phyloP scores from a whole-genome alignment of 2,797 vertebrate species.

The Darevskia nairensis region DNA sequence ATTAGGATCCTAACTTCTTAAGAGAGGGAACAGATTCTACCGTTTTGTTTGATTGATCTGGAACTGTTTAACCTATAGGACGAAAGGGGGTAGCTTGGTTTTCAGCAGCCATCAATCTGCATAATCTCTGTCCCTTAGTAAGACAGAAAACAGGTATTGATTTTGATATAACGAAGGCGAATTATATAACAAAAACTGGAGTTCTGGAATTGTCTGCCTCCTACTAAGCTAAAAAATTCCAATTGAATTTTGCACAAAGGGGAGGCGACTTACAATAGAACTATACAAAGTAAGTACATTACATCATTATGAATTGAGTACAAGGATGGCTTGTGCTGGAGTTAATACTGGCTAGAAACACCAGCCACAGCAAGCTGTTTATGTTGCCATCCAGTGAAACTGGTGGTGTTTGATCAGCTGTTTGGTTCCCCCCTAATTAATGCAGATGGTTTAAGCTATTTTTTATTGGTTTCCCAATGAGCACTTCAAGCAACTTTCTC shows the following conservation, averaged over 20 bases:
- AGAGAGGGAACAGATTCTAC: background rate
- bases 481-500: background rate
- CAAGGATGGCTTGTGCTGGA: slow-evolving; percentile 49
- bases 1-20: background rate
- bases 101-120: background rate
- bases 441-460: slow-evolving; percentile 56
- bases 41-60: background rate
- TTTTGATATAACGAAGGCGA: no score
- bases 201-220: no score
- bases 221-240: no score
- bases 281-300: background rate
- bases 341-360: slow-evolving; percentile 66
- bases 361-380: slow-evolving; percentile 20
- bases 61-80: background rate
- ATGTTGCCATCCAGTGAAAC: slow-evolving; percentile 29
- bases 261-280: no score
- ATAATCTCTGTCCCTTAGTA: background rate
- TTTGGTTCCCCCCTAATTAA: background rate
- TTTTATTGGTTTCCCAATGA: slow-evolving; percentile 38
- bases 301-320: slow-evolving; percentile 57
- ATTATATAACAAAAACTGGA: no score
- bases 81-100: no score
- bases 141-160: no score
- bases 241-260: no score
- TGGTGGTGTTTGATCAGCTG: slow-evolving; percentile 48